Base-by-base conservation (phyloP, 2,888 invertebrate genomes). In the Rhagonycha lutea region DNA sequence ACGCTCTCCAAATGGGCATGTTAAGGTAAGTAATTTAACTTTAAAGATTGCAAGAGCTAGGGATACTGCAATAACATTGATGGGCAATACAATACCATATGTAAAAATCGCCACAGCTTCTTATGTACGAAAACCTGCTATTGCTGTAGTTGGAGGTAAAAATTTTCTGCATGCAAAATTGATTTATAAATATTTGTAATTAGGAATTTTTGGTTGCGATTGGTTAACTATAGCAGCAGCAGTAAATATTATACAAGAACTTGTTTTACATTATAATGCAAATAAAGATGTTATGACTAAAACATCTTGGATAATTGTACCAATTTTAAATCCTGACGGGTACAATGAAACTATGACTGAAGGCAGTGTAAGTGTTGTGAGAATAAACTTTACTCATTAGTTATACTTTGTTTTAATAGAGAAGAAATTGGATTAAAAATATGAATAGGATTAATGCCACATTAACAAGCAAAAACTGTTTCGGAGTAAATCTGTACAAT, bases 241-340 rank as follows among this genome's bases (percentile, higher is more conserved):
- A 10, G 14, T 71, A 26, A 29, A 29, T 12, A 2, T 71, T 32
- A 12, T 29, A 14, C 18, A 71, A 5, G 11, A 32, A 14, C 65
- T 71, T 26, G 71, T 26, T 8, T 14, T 32, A n/a, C 10, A 65
- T 67, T 71, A 65, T 60, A 8, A 65, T 4, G 5, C 9, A 5
- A 14, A 71, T 65, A 0, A 14, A 1, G 1, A 65, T 5, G 11
- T 29, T 11, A 7, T 26, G 9, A 29, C n/a, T 12, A 23, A 29
- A 23, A 12, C 24, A 10, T 32, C 47, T 23, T 71, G 71, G 71
- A 32, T 71, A 14, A 12, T 60, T 8, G 24, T 71, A 10, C 71
- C 71, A 9, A 47, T 71, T 65, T 60, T 71, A 32, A 71, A 71
- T 60, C 71, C 71, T 3, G 71, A 71, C 47, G 71, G 71, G 11